A percentile compares a stretch with the other conserved stretches of the same genome.
These are phyloP conservation scores for Drosophila fulvimacula DNA, from an alignment of 2,888 invertebrate species.

Conservation along the genomic window DNA sequence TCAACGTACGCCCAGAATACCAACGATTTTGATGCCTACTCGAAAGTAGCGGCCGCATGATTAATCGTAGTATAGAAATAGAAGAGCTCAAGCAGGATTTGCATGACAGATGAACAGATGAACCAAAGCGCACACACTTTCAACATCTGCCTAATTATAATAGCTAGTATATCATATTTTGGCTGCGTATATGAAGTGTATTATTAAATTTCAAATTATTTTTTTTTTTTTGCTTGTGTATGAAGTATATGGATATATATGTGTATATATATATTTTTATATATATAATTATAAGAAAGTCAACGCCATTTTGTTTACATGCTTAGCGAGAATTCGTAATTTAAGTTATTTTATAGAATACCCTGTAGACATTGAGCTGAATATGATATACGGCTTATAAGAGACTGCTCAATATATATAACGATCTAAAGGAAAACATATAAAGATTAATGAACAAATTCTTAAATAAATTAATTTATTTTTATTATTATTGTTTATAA, in stretches of 20 bases:
- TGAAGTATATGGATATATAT: not conserved
- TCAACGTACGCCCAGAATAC: slow-evolving; percentile 55
- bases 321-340: slow-evolving; percentile 18
- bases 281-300: slow-evolving; percentile 77
- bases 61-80: slow-evolving; percentile 46
- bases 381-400: not conserved
- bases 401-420: too few species aligned
- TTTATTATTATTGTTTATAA: too few species aligned
- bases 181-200: slow-evolving; percentile 26
- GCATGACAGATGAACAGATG: slow-evolving; percentile 58
- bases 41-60: slow-evolving; percentile 46
- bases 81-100: slow-evolving; percentile 64
- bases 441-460: too few species aligned
- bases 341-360: slow-evolving; percentile 25
- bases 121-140: slow-evolving; percentile 19
- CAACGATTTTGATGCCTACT: slow-evolving; percentile 11
- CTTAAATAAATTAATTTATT: too few species aligned
- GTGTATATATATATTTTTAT: not conserved
- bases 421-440: too few species aligned
- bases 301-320: slow-evolving; percentile 65
- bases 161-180: slow-evolving; percentile 37
- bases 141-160: slow-evolving; percentile 35
- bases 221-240: slow-evolving; percentile 37
- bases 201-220: slow-evolving; percentile 49
- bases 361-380: not conserved